Base-by-base conservation (phyloP, 2,113 vertebrate genomes). In the Symphodus melops region DNA sequence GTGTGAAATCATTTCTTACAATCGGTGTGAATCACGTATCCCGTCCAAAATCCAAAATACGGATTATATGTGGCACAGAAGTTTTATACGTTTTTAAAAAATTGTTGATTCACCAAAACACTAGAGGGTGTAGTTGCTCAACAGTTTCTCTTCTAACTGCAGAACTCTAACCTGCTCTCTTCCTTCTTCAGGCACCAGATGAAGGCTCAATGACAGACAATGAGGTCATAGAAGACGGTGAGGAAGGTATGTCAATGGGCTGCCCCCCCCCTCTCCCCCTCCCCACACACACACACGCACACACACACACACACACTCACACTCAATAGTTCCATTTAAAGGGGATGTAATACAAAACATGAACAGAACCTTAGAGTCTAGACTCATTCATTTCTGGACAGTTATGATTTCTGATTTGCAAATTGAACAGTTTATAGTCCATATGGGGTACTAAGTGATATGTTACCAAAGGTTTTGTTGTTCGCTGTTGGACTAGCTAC, bases 161-260 rank as follows among this genome's bases (percentile, higher is more conserved):
- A 54, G 23, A 11, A 9, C 46, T 33, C 37, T 55, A 54, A 83
- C 9, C 3, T 37, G 48, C 25, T 54, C 69, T 21, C 66, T 23
- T 33, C 39, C 53, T 21, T 1, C 0, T 46, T 41, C 79, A 93
- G 93, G 87, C 16, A 48, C 68, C 41, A 66, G 85, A 87, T 54
- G 81, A 81, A 1, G 72, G 9, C 39, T 70, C 77, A 9, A 33
- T 77, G 9, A 48, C 72, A 57, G 88, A 92, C 21, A 90, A 83
- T 68, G 88, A 91, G 79, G 81, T 90, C 62, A 60, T 57, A 41
- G 91, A 93, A 33, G 91, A 94, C 56, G 91, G 77, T 52, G 91
- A 92, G 54, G 92, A 94, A 90, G 93, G 93, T 94, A 86, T 33
- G 16, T 8, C 12, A 5, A 9, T 48, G 5, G 6, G 46, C 46